phyloP scores from a whole-genome alignment of 1,140 invertebrate species.

The Zophobas atratus region DNA sequence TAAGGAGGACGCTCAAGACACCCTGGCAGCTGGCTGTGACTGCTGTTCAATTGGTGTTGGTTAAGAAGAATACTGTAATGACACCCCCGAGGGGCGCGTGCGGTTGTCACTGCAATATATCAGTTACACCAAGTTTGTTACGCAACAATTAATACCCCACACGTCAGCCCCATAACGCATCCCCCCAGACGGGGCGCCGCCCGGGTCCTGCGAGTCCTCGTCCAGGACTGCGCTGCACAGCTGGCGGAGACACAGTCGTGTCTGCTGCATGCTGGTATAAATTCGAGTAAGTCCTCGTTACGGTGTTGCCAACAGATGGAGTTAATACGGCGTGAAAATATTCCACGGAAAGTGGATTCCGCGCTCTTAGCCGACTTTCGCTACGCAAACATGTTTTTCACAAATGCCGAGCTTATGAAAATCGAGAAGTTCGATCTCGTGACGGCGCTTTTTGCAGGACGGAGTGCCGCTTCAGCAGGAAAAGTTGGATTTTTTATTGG shows the following conservation, averaged over 20 bases:
- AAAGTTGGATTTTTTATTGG: no score
- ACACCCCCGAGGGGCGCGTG: conserved; percentile 4
- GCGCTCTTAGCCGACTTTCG: conserved; percentile 26
- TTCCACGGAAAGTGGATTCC: conserved; percentile 24
- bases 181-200: background rate
- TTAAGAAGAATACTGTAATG: background rate
- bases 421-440: conserved; percentile 11
- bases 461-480: background rate
- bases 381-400: conserved; percentile 41
- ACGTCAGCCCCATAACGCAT: conserved; percentile 12
- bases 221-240: conserved; percentile 4
- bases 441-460: background rate
- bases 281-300: conserved; percentile 34
- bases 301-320: conserved; percentile 33
- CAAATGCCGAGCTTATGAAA: conserved; percentile 16
- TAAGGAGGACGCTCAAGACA: no score
- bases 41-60: no score
- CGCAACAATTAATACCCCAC: conserved; percentile 37
- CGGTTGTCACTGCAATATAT: conserved; percentile 31
- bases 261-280: conserved; percentile 33
- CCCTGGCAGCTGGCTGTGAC: no score
- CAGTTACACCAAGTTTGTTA: conserved; percentile 24
- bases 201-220: background rate
- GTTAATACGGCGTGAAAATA: conserved; percentile 38
- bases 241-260: conserved; percentile 18